Evolutionary conservation across 2,888 invertebrate species (phyloP).

Genomic region (Thymelicus acteon): DNA sequence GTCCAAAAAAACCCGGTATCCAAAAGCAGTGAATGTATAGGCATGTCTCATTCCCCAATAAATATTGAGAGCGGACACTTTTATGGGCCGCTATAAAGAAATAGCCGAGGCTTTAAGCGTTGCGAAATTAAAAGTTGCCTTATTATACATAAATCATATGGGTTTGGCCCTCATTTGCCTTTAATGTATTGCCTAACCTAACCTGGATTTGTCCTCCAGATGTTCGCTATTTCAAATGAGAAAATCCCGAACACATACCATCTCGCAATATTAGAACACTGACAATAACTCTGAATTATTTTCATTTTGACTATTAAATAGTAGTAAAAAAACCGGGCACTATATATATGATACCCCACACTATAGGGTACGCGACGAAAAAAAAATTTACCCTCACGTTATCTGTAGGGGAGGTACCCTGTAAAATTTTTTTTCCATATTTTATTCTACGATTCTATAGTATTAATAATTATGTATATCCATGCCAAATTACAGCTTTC

Average conservation of each 20-base stretch:
- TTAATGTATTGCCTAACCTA: conserved; percentile 28
- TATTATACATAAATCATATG: conserved; percentile 72
- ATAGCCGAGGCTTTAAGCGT: conserved; percentile 62
- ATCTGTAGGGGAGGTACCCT: too few relatives aligned
- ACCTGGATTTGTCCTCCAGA: conserved; percentile 13
- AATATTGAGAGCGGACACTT: conserved; percentile 67
- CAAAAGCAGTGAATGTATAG: conserved; percentile 21
- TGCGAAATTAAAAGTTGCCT: conserved; percentile 76
- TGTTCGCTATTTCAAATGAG: not conserved
- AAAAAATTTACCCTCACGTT: too few relatives aligned
- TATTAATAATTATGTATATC: too few relatives aligned
- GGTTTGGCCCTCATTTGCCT: conserved; percentile 46
- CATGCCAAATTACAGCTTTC: too few relatives aligned
- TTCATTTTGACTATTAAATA: too few relatives aligned
- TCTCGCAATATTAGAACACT: not conserved
- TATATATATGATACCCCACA: too few relatives aligned
- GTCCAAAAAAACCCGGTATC: conserved; percentile 13
- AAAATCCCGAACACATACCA: not conserved
- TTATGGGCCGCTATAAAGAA: conserved; percentile 62
- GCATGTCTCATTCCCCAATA: conserved; percentile 51
- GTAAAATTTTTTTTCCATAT: too few relatives aligned
- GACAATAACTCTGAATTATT: not conserved
- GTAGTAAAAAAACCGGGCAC: too few relatives aligned
- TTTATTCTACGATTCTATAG: too few relatives aligned
- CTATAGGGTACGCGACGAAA: too few relatives aligned